phyloP scores from a whole-genome alignment of 92 coral and sea anemone species.

The Anthopleura xanthogrammica region DNA sequence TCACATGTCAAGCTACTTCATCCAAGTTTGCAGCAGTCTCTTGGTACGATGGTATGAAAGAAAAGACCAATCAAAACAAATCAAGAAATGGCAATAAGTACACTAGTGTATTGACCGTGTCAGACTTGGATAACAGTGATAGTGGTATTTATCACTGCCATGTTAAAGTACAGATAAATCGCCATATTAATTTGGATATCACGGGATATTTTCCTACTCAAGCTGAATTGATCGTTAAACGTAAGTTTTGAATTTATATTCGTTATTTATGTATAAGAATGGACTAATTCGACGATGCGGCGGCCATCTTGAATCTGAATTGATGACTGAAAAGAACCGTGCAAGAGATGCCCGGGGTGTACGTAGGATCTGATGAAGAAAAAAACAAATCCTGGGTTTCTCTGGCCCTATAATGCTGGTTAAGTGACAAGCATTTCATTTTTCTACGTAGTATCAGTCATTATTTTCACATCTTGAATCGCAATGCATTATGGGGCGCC shows the following conservation, averaged over 20 bases:
- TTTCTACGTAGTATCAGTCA: too few relatives aligned
- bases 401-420: too few relatives aligned
- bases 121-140: slow-evolving; percentile 17
- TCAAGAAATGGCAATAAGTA: slow-evolving; percentile 22
- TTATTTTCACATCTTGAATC: too few relatives aligned
- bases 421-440: too few relatives aligned
- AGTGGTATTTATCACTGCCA: slow-evolving; percentile 55
- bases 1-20: slow-evolving; percentile 42
- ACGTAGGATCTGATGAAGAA: too few relatives aligned
- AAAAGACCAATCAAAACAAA: slow-evolving; percentile 28
- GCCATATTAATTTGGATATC: background rate
- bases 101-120: slow-evolving; percentile 19
- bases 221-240: slow-evolving; percentile 27
- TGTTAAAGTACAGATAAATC: background rate
- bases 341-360: too few relatives aligned
- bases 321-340: too few relatives aligned
- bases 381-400: too few relatives aligned
- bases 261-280: too few relatives aligned
- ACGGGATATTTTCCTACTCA: slow-evolving; percentile 34
- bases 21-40: slow-evolving; percentile 22
- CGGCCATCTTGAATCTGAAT: too few relatives aligned
- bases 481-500: too few relatives aligned
- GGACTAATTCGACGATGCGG: too few relatives aligned
- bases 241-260: background rate
- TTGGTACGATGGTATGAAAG: slow-evolving; percentile 64